Evolutionary conservation across 2,113 vertebrate species (phyloP).

Genomic region (Balaeniceps rex): DNA sequence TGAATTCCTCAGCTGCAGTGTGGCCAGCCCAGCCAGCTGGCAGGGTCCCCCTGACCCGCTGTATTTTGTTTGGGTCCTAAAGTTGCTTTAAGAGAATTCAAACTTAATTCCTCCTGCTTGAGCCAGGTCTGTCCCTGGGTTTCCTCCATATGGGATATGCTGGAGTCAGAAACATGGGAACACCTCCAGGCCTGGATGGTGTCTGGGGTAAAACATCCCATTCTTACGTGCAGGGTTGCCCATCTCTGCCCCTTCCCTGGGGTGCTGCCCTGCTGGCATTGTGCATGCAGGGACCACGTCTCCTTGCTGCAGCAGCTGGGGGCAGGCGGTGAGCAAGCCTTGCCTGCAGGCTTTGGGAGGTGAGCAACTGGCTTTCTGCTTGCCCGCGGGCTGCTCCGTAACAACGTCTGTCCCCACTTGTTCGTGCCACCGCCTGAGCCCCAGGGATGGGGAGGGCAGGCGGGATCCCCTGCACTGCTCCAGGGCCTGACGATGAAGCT

Average conservation of each 20-base stretch:
- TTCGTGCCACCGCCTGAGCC: neutral
- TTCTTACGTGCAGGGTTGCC: neutral
- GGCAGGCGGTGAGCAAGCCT: neutral
- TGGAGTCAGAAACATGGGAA: neutral
- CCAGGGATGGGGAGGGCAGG: neutral
- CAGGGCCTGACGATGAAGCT: neutral
- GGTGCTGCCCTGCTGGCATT: fast-evolving
- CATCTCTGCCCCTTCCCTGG: neutral
- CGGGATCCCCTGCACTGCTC: neutral
- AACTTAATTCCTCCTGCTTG: neutral
- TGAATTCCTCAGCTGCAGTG: neutral
- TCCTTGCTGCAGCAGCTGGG: neutral
- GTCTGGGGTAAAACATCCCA: neutral
- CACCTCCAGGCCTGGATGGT: neutral
- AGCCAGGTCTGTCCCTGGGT: neutral
- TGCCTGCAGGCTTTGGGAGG: neutral
- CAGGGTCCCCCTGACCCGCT: neutral
- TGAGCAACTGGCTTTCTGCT: neutral
- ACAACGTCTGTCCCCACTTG: neutral
- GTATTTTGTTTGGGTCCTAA: neutral
- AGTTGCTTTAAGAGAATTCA: neutral
- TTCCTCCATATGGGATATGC: neutral
- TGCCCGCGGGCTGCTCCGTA: fast-evolving
- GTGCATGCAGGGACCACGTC: fast-evolving
- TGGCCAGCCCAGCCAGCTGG: neutral